phyloP scores from a whole-genome alignment of 2,113 vertebrate species.

The Larimichthys crocea region DNA sequence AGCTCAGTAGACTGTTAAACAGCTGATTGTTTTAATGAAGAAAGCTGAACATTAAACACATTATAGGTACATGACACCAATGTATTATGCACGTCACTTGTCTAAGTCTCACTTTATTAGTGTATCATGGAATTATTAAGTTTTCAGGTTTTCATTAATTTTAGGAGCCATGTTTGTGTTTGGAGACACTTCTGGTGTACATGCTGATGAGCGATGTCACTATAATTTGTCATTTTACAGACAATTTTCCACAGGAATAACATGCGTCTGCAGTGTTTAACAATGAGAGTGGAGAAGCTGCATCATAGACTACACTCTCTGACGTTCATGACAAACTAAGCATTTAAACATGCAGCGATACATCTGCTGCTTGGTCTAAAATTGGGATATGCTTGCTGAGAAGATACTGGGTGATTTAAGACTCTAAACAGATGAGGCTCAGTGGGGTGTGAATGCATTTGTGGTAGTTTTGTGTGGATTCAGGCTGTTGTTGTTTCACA shows the following conservation, averaged over 20 bases:
- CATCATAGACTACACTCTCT: not conserved
- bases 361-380: constrained; percentile 12
- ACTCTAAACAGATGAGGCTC: constrained; percentile 25
- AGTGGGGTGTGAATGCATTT: constrained; percentile 19
- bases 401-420: constrained; percentile 21
- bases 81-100: not conserved
- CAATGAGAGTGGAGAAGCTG: not conserved
- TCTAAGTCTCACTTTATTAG: not conserved
- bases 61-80: not conserved
- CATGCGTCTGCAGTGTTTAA: constrained; percentile 8
- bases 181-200: not conserved
- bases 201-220: not conserved
- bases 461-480: constrained; percentile 12
- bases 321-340: constrained; percentile 11
- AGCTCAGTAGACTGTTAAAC: not conserved
- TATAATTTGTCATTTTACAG: constrained; percentile 4
- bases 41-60: not conserved
- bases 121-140: not conserved
- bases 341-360: constrained; percentile 12
- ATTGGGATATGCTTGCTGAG: not conserved
- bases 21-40: not conserved
- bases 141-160: not conserved
- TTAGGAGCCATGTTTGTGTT: not conserved
- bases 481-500: constrained; percentile 17
- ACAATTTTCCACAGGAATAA: constrained; percentile 19